Evolutionary conservation across 2,888 invertebrate genomes (phyloP).

Genomic region (Temnothorax ravouxi): DNA sequence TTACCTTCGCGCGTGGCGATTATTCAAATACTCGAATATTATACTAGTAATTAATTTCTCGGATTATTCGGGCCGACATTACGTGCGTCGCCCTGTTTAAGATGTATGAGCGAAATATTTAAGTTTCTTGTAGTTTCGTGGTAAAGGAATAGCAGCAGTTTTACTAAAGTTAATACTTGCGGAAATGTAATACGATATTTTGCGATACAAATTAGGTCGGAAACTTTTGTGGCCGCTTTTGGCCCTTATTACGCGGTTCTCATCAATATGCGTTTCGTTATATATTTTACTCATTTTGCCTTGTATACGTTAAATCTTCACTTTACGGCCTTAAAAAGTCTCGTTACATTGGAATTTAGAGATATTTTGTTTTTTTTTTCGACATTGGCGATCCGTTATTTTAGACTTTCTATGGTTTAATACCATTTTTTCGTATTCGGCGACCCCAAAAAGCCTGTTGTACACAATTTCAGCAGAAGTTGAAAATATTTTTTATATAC

Average conservation of each 20-base stretch:
- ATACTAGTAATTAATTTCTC: background rate
- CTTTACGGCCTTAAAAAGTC: background rate
- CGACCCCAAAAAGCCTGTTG: background rate
- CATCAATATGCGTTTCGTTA: background rate
- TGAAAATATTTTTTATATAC: background rate
- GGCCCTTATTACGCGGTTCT: background rate
- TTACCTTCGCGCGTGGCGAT: background rate
- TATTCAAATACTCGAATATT: background rate
- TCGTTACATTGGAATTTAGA: background rate
- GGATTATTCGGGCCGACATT: no score
- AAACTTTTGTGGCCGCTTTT: conserved; percentile 1
- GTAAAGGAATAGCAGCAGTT: background rate
- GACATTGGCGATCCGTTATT: background rate
- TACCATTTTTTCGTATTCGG: background rate
- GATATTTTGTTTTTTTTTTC: background rate
- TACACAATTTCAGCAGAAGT: background rate
- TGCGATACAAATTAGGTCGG: background rate
- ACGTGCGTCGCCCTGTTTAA: no score
- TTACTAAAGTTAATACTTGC: background rate
- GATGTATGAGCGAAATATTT: background rate
- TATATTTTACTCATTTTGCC: background rate
- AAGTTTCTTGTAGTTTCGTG: background rate
- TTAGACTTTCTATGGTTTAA: background rate
- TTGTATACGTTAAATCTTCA: background rate
- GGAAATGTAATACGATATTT: background rate